phyloP scores from a whole-genome alignment of 2,888 invertebrate genomes.

The Neria commutata region DNA sequence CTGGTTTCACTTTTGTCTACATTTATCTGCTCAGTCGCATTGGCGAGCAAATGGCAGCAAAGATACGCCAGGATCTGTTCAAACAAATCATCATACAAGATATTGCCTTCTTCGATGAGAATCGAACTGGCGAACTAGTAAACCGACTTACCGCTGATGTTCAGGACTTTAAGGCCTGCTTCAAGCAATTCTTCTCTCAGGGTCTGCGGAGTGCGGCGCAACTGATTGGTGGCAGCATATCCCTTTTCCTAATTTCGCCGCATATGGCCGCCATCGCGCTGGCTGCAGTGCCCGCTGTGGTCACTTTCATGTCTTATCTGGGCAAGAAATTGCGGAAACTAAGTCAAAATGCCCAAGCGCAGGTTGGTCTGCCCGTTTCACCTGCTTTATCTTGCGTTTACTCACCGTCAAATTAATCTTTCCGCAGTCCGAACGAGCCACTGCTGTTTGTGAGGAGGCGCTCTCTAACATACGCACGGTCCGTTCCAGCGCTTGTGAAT shows the following conservation, averaged over 20 bases:
- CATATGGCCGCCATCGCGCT: slow-evolving; percentile 85
- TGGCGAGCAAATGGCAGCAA: slow-evolving; percentile 85
- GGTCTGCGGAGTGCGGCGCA: slow-evolving; percentile 87
- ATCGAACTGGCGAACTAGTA: slow-evolving; percentile 90
- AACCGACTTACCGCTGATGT: slow-evolving; percentile 91
- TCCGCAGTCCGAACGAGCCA: slow-evolving; percentile 78
- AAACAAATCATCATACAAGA: slow-evolving; percentile 81
- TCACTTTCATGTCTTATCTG: slow-evolving; percentile 81
- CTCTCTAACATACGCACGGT: slow-evolving; percentile 93
- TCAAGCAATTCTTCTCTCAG: slow-evolving; percentile 91
- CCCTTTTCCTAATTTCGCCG: slow-evolving; percentile 84
- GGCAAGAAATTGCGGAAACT: slow-evolving; percentile 78
- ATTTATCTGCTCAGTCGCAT: slow-evolving; percentile 85
- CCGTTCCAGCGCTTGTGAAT: slow-evolving; percentile 91
- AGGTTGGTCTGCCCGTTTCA: slow-evolving; percentile 64
- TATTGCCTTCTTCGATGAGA: slow-evolving; percentile 87
- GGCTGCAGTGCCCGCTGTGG: slow-evolving; percentile 83
- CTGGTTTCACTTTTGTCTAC: slow-evolving; percentile 86
- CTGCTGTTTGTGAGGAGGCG: slow-evolving; percentile 91
- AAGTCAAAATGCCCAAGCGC: slow-evolving; percentile 81
- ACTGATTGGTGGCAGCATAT: slow-evolving; percentile 66
- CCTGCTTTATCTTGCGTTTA: background rate
- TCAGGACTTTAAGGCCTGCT: slow-evolving; percentile 96
- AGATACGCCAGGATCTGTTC: slow-evolving; percentile 83
- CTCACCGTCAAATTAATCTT: background rate